These are phyloP conservation scores for Collichthys lucidus DNA, from an alignment of 2,113 vertebrate species.

Conservation along the genomic window DNA sequence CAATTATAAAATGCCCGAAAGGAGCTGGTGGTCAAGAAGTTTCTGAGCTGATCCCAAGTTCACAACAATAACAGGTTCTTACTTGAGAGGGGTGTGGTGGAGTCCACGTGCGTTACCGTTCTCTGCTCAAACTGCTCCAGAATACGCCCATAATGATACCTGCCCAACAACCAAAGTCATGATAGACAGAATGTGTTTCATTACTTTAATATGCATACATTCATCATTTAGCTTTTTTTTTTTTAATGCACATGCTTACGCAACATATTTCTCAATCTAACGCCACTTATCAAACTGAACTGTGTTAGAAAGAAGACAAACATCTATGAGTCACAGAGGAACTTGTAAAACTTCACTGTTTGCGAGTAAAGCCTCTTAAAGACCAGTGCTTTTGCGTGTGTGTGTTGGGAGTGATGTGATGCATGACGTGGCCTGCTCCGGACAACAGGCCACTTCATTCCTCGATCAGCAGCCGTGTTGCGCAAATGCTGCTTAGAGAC, in stretches of 20 bases:
- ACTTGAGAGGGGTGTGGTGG: conserved; percentile 44
- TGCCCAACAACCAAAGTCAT: conserved; percentile 36
- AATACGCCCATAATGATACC: conserved; percentile 77
- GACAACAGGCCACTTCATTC: conserved; percentile 74
- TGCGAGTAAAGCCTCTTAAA: conserved; percentile 69
- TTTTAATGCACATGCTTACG: not conserved
- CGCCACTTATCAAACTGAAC: not conserved
- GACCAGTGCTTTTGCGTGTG: conserved; percentile 21
- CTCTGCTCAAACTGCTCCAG: conserved; percentile 57
- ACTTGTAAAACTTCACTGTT: conserved; percentile 40
- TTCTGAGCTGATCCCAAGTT: not conserved
- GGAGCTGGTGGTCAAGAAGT: not conserved
- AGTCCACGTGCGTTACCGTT: conserved; percentile 4
- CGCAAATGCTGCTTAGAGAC: conserved; percentile 41
- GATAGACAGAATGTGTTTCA: not conserved
- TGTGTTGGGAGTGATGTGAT: conserved; percentile 9
- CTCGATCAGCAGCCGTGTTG: conserved; percentile 62
- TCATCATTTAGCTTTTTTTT: not conserved
- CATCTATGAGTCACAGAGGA: not conserved
- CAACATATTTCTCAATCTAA: not conserved
- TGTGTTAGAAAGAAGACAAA: not conserved
- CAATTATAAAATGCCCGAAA: not conserved
- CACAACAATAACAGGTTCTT: conserved; percentile 39
- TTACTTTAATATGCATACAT: not conserved
- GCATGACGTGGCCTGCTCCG: conserved; percentile 30